Conservation (phyloP, 2,797 vertebrate genomes). For the Helicolenus hilgendorfi region DNA sequence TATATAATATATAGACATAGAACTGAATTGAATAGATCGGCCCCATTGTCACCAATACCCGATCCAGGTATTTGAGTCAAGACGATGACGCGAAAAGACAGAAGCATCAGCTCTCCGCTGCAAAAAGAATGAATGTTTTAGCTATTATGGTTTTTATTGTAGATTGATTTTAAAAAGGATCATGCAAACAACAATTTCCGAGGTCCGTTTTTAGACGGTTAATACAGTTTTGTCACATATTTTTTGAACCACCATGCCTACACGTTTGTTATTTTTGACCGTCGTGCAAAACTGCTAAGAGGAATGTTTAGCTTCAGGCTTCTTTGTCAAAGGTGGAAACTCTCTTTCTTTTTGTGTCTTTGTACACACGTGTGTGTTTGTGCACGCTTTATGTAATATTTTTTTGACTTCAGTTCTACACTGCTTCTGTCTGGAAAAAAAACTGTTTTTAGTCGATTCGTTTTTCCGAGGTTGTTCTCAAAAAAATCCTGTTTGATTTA, state of each 20-base stretch:
- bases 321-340: not conserved
- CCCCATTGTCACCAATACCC: too few relatives aligned
- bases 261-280: not conserved
- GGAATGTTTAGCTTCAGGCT: constrained; percentile 2
- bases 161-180: too few relatives aligned
- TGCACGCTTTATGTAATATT: not conserved
- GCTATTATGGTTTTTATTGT: too few relatives aligned
- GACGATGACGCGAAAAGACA: too few relatives aligned
- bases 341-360: not conserved
- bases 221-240: not conserved
- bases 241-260: not conserved
- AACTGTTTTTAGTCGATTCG: not conserved
- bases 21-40: too few relatives aligned
- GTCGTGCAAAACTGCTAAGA: not conserved
- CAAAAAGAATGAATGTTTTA: too few relatives aligned
- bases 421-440: not conserved
- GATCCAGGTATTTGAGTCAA: too few relatives aligned
- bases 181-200: too few relatives aligned
- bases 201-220: not conserved
- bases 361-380: not conserved
- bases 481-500: not conserved
- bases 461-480: not conserved
- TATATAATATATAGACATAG: too few relatives aligned
- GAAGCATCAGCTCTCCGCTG: too few relatives aligned
- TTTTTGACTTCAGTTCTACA: not conserved